Base-by-base conservation (phyloP, 2,113 vertebrate genomes). In the Pogonocichla stellata region DNA sequence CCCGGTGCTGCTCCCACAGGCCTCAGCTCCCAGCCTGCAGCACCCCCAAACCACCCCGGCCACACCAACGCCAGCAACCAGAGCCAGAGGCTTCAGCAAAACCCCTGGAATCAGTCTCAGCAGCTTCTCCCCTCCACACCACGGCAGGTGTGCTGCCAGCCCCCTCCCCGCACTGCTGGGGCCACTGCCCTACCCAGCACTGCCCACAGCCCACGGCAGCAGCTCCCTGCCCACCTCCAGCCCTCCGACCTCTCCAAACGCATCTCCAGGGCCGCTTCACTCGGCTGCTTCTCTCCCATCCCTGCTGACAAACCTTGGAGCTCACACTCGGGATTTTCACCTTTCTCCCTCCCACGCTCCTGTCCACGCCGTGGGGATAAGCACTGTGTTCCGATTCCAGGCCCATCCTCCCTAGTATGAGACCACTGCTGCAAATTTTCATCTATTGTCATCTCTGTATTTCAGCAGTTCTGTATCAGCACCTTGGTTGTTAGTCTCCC, bases 1-100 rank as follows among this genome's bases (percentile, higher is more conserved):
- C 65, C 84, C 6, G 19, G 60, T 15, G 26, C 38, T 2, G 36
- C 33, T 29, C 53, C 56, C 18, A 34, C 51, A 14, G 54, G 47
- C 65, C 83, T 66, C 69, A 53, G 82, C 95, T 62, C 65, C 60
- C 26, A 0, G 3, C 1, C 79, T 12, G 42, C 90, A 15, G 19
- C 10, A 5, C 2, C 24, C 57, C 34, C 5, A 0, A 10, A 19
- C 13, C 51, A 12, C 4, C 2, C 2, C 1, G 10, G 65, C 31
- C 51, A 24, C 10, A 75, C 69, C 58, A 0, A 60, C 6, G 20
- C 40, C 70, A 48, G 10, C 18, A 33, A 34, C 57, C 28, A 1
- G 0, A 9, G 43, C 60, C 4, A 15, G 33, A 51, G 28, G 17
- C 75, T 38, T 9, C 65, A 20, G 40, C 28, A 29, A 17, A 60